Conservation (phyloP, 2,113 vertebrate species). For the Desmodus rotundus region DNA sequence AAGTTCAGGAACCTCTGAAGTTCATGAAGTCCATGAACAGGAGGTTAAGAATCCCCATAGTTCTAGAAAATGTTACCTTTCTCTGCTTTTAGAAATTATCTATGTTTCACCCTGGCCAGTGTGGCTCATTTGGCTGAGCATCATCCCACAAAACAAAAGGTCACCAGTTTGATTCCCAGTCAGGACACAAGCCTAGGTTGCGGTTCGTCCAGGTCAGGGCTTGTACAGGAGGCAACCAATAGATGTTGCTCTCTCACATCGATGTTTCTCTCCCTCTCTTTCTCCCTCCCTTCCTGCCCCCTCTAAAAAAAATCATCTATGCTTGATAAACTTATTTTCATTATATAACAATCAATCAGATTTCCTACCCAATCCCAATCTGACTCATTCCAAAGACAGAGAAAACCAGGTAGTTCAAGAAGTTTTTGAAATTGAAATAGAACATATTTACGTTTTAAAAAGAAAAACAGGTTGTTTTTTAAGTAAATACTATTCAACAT, state of each 20-base stretch:
- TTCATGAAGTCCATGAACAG: neutral
- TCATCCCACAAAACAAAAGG: no score
- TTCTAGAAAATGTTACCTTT: constrained; percentile 13
- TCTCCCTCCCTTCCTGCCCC: no score
- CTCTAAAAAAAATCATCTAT: no score
- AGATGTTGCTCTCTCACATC: no score
- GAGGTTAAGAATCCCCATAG: neutral
- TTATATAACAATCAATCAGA: constrained; percentile 20
- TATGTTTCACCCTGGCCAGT: neutral
- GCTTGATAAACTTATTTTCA: constrained; percentile 8
- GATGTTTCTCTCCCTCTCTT: no score
- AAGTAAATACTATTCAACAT: neutral
- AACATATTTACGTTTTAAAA: constrained; percentile 4
- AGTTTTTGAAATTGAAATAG: constrained; percentile 38
- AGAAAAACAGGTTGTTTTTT: neutral
- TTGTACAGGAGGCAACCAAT: no score
- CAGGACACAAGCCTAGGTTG: no score
- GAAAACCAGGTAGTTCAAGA: neutral
- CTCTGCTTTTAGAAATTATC: constrained; percentile 25
- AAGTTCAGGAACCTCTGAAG: constrained; percentile 3
- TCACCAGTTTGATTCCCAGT: no score
- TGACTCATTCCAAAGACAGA: neutral
- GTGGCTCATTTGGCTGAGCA: no score
- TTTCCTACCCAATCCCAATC: neutral
- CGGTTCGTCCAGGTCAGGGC: no score